Evolutionary conservation across 2,888 invertebrate genomes (phyloP).

Genomic region (Baccha elongata): DNA sequence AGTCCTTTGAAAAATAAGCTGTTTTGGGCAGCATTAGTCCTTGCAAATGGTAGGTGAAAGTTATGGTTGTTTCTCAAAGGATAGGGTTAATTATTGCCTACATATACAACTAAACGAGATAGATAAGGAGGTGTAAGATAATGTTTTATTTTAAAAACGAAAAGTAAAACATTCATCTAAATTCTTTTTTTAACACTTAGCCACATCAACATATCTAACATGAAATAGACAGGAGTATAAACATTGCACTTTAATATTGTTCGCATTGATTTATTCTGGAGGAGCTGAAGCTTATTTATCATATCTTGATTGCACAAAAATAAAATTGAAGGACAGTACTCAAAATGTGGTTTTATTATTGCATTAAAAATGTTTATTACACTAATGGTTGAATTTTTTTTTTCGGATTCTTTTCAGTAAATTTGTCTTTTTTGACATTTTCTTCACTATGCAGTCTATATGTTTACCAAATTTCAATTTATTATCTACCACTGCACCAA

Average conservation of each 20-base stretch:
- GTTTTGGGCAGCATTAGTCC: neutral
- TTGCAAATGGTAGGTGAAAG: neutral
- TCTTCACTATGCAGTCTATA: neutral
- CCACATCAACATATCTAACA: neutral
- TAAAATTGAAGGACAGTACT: neutral
- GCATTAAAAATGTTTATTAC: no score
- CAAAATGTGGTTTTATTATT: conserved; percentile 3
- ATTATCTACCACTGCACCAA: no score
- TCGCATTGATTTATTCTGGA: neutral
- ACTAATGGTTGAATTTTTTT: neutral
- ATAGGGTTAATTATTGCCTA: neutral
- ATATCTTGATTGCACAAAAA: conserved; percentile 11
- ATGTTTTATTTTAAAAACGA: no score
- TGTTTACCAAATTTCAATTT: no score
- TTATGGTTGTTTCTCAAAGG: neutral
- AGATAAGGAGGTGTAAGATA: neutral
- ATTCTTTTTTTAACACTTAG: neutral
- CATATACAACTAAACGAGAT: neutral
- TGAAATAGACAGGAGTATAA: neutral
- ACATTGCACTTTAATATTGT: no score
- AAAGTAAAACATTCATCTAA: neutral
- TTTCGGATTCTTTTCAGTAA: neutral
- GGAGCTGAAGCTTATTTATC: neutral
- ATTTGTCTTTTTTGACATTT: conserved; percentile 1
- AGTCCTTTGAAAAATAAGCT: neutral